Evolutionary conservation across 2,888 invertebrate species (phyloP).

Genomic region (Agrotis clavis): DNA sequence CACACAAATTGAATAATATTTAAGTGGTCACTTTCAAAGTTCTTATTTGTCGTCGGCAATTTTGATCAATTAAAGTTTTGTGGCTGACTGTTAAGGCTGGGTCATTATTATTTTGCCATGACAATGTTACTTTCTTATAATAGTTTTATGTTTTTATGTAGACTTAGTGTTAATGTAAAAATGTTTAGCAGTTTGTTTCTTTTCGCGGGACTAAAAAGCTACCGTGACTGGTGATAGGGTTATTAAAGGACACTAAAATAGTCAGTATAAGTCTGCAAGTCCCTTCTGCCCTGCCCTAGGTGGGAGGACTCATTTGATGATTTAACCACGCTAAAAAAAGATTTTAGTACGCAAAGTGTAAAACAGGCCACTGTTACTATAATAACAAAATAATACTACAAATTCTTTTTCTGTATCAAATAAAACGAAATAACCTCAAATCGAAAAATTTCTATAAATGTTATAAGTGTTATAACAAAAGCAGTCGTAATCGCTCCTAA

Average conservation of each 20-base stretch:
- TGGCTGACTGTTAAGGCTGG: slow-evolving; percentile 20
- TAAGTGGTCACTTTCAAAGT: slow-evolving; percentile 31
- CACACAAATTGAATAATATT: slow-evolving; percentile 23
- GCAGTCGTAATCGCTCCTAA: slow-evolving; percentile 16
- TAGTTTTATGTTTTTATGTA: slow-evolving; percentile 12
- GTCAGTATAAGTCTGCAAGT: too few species aligned
- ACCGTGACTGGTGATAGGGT: too few species aligned
- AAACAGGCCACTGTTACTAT: too few species aligned
- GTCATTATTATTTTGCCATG: slow-evolving; percentile 49
- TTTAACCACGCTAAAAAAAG: too few species aligned
- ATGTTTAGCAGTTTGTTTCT: background rate
- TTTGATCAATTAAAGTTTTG: slow-evolving; percentile 57
- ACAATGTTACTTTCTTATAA: slow-evolving; percentile 28
- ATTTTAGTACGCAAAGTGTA: too few species aligned
- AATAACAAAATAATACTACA: too few species aligned
- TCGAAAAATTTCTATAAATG: slow-evolving; percentile 8
- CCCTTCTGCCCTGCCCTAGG: too few species aligned
- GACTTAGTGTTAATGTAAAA: background rate
- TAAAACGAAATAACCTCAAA: slow-evolving; percentile 3
- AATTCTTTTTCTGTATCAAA: background rate
- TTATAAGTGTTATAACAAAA: background rate
- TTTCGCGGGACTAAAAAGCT: too few species aligned
- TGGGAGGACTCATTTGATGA: too few species aligned
- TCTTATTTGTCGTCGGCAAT: slow-evolving; percentile 22
- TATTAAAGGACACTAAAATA: too few species aligned